These are phyloP conservation scores for Origma solitaria DNA, from an alignment of 2,113 vertebrate species.

Conservation along the genomic window DNA sequence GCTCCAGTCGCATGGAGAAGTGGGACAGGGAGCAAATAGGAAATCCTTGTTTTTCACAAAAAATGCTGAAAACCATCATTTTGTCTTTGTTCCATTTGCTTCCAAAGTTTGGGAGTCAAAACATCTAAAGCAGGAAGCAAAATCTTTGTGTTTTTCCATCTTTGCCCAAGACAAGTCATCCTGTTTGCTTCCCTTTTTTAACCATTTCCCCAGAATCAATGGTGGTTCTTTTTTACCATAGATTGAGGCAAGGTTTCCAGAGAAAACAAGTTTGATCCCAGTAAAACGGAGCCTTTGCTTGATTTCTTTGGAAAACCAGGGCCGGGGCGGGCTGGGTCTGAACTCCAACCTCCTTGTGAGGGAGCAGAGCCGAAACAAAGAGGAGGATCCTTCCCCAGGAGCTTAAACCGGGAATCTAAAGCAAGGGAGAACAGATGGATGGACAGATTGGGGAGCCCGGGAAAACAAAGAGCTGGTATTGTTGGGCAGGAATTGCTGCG, in stretches of 20 bases:
- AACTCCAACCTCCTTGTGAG: not conserved
- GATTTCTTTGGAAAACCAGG: not conserved
- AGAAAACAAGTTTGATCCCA: not conserved
- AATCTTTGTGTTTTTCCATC: not conserved
- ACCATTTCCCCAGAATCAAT: not conserved
- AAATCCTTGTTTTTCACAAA: not conserved
- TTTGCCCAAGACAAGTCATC: not conserved
- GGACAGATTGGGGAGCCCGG: constrained; percentile 20
- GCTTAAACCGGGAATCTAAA: not conserved
- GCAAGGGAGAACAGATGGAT: constrained; percentile 13
- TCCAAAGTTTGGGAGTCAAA: not conserved
- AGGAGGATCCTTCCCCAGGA: constrained; percentile 24
- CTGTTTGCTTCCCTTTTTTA: not conserved
- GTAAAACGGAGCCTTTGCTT: not conserved
- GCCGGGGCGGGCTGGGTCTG: not conserved
- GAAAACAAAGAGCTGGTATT: not conserved
- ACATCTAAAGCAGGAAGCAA: not conserved
- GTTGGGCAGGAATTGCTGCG: not conserved
- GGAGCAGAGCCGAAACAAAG: not conserved
- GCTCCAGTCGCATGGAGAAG: rapidly evolving
- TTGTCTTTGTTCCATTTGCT: rapidly evolving
- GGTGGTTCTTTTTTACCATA: not conserved
- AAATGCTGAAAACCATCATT: rapidly evolving
- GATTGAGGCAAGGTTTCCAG: rapidly evolving
- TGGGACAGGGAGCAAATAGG: not conserved